These are phyloP conservation scores for Archocentrus centrarchus DNA, from an alignment of 2,113 vertebrate species.

Conservation along the genomic window DNA sequence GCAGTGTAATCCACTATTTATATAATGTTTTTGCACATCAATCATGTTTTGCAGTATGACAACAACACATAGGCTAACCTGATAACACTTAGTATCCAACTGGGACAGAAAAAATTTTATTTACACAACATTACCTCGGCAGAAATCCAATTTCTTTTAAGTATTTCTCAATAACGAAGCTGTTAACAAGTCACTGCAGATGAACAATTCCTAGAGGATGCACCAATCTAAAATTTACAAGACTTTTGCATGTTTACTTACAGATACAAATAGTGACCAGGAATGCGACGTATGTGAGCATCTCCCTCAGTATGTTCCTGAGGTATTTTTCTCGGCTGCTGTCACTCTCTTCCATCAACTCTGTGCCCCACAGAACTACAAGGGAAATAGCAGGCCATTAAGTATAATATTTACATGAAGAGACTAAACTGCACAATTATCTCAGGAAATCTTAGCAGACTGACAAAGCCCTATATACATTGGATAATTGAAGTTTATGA, in stretches of 20 bases:
- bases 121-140: no score
- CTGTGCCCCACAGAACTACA: conserved; percentile 96
- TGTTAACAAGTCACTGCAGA: background rate
- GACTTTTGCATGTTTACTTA: conserved; percentile 79
- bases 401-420: background rate
- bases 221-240: background rate
- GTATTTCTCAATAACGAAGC: background rate
- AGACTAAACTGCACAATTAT: background rate
- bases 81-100: no score
- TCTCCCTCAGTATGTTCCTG: conserved; percentile 89
- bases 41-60: no score
- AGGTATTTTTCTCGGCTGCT: conserved; percentile 92
- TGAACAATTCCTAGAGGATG: background rate
- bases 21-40: no score
- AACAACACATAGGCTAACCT: no score
- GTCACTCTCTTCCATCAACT: conserved; percentile 91
- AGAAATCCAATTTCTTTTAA: background rate
- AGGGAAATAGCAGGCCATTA: background rate
- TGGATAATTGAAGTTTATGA: background rate
- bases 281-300: conserved; percentile 90
- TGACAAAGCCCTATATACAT: background rate
- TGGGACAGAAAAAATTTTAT: no score
- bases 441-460: background rate
- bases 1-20: no score
- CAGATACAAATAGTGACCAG: conserved; percentile 90